A percentile compares a stretch with the other conserved stretches of the same genome.
Conservation (phyloP, 2,888 invertebrate species). For the Pollenia amentaria region DNA sequence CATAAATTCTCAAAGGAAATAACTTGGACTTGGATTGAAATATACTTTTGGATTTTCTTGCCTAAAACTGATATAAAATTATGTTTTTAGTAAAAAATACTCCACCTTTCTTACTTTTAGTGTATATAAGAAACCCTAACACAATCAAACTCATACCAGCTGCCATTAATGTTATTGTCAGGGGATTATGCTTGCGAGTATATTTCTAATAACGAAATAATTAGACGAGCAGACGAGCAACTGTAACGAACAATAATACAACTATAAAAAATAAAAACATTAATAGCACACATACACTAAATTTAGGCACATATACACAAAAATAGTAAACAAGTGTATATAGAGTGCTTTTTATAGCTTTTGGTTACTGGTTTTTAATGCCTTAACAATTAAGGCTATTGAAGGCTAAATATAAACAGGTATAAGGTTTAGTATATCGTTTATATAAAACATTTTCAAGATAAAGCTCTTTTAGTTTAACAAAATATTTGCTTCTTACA, state of each 20-base stretch:
- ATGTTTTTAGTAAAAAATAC: too few relatives aligned
- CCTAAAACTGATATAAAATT: too few relatives aligned
- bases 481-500: neutral
- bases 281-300: neutral
- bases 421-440: too few relatives aligned
- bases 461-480: too few relatives aligned
- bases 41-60: too few relatives aligned
- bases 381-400: neutral
- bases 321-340: neutral
- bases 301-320: neutral
- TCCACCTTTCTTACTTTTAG: neutral
- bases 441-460: too few relatives aligned
- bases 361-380: neutral
- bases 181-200: conserved; percentile 27
- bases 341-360: neutral
- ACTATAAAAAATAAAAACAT: conserved; percentile 11
- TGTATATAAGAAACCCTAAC: neutral
- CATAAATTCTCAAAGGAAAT: too few relatives aligned
- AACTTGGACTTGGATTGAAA: too few relatives aligned
- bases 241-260: conserved; percentile 32
- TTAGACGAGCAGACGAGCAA: conserved; percentile 38
- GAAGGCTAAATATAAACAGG: neutral
- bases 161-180: conserved; percentile 31
- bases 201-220: conserved; percentile 64
- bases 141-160: neutral